These are phyloP conservation scores for Drosophila quasianomalipes DNA, from an alignment of 2,888 invertebrate species.

Conservation along the genomic window DNA sequence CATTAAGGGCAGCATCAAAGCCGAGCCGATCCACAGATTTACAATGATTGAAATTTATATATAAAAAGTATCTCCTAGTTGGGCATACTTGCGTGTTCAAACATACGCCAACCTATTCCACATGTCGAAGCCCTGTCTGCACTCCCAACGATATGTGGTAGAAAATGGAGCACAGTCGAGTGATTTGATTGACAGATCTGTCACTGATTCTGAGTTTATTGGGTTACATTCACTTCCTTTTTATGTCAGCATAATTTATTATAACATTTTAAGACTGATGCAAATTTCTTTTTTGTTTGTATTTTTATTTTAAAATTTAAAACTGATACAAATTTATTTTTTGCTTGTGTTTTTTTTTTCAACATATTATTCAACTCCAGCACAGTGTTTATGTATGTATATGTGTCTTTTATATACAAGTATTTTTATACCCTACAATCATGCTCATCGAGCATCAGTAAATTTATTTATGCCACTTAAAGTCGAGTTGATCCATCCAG, in stretches of 20 bases:
- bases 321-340: background rate
- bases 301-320: slow-evolving; percentile 7
- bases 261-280: slow-evolving; percentile 7
- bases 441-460: background rate
- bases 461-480: background rate
- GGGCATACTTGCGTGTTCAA: background rate
- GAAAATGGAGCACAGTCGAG: background rate
- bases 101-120: background rate
- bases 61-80: background rate
- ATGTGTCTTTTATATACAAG: background rate
- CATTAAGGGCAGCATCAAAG: background rate
- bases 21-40: background rate
- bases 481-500: background rate
- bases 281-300: background rate
- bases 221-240: background rate
- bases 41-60: background rate
- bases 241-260: slow-evolving; percentile 1
- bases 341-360: background rate
- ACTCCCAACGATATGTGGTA: background rate
- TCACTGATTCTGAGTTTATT: background rate
- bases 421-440: slow-evolving; percentile 7
- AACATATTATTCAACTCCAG: background rate
- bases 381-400: slow-evolving; percentile 4
- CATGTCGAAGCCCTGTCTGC: background rate
- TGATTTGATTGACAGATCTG: slow-evolving; percentile 8